phyloP scores from a whole-genome alignment of 2,888 invertebrate species.

The Notocelia uddmanniana region DNA sequence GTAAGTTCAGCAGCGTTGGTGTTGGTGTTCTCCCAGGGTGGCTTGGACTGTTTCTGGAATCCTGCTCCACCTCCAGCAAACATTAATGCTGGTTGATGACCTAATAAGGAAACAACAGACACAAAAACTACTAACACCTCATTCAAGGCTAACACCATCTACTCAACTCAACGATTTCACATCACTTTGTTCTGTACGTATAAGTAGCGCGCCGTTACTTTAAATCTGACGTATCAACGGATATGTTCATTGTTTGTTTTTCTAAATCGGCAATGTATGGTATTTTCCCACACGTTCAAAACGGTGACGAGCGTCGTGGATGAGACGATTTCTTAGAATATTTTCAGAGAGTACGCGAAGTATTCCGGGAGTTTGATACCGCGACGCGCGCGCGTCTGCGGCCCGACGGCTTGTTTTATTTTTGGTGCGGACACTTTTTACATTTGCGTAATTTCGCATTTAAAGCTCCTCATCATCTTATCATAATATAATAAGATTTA shows the following conservation, averaged over 20 bases:
- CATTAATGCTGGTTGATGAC: conserved; percentile 59
- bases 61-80: conserved; percentile 80
- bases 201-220: conserved; percentile 18
- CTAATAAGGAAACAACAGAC: conserved; percentile 46
- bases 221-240: conserved; percentile 31
- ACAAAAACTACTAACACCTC: conserved; percentile 46
- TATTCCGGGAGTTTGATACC: conserved; percentile 59
- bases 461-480: conserved; percentile 56
- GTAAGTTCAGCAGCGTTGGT: conserved; percentile 61
- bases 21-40: conserved; percentile 71
- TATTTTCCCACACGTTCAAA: conserved; percentile 46
- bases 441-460: conserved; percentile 62
- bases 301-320: conserved; percentile 49
- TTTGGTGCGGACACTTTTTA: conserved; percentile 61
- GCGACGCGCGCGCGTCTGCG: conserved; percentile 58
- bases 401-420: conserved; percentile 63
- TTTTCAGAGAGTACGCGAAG: conserved; percentile 58
- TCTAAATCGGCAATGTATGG: conserved; percentile 49
- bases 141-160: conserved; percentile 42
- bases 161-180: conserved; percentile 19
- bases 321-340: conserved; percentile 56
- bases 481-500: conserved; percentile 54
- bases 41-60: conserved; percentile 78
- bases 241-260: conserved; percentile 51
- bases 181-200: conserved; percentile 19